Base-by-base conservation (phyloP, 2,113 vertebrate species). In the Calidris pygmaea region DNA sequence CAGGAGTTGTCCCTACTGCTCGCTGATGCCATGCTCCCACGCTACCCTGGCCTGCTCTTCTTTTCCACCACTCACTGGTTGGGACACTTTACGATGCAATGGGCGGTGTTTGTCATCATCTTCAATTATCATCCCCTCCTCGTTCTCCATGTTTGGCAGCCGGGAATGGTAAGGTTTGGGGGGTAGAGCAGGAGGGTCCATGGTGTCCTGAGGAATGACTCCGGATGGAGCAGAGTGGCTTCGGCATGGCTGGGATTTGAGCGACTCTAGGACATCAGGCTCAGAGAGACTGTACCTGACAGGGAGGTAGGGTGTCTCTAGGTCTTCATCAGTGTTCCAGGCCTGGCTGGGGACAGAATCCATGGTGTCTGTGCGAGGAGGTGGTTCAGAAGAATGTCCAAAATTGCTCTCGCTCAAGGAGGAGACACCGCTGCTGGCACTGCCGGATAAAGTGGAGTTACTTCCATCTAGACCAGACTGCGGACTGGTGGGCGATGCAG, bases 381-480 rank as follows among this genome's bases (percentile, higher is more conserved):
- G 99, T 91, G 92, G 98, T 96, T 98, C 99, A 60, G 79, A 99
- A 88, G 96, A 98, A 90, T 99, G 98, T 93, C 98, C 98, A 78
- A 99, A 99, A 97, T 99, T 99, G 94, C 99, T 99, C 97, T 99
- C 99, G 3, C 99, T 99, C 94, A 99, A 94, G 85, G 99, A 99
- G 58, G 99, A 99, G 47, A 99, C 99, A 0, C 99, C 99, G 4
- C 99, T 99, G 98, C 99, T 99, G 97, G 99, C 99, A 14, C 99
- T 99, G 97, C 99, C 99, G 0, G 99, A 99, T 93, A 99, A 98
- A 12, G 99, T 99, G 68, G 99, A 99, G 97, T 99, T 99, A 96
- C 99, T 99, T 95, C 99, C 99, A 35, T 99, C 99, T 91, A 99
- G 94, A 74, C 99, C 99, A 30, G 99, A 99, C 97, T 99, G 99